phyloP scores from a whole-genome alignment of 2,113 vertebrate genomes.

The Lophotis ruficrista region DNA sequence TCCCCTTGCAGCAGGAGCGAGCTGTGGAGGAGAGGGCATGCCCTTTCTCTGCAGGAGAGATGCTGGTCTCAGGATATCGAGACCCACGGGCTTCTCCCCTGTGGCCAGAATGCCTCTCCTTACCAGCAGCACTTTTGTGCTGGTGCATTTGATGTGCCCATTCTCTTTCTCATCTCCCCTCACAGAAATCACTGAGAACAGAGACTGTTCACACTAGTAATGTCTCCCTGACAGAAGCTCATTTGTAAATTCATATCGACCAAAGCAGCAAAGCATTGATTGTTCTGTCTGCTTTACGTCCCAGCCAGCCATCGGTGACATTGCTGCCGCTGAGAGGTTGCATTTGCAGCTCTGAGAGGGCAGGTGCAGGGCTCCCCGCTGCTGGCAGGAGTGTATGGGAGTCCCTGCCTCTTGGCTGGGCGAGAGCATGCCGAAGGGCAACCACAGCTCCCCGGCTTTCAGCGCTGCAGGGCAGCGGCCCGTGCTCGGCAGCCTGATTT shows the following conservation, averaged over 20 bases:
- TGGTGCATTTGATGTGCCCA: not conserved
- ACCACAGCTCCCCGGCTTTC: fast-evolving
- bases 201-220: not conserved
- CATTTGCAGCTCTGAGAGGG: fast-evolving
- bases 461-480: not conserved
- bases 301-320: not conserved
- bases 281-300: not conserved
- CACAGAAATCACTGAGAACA: not conserved
- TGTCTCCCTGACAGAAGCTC: not conserved
- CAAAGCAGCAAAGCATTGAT: conserved; percentile 10
- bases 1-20: not conserved
- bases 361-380: fast-evolving
- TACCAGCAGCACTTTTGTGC: not conserved
- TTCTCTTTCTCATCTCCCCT: not conserved
- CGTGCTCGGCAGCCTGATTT: fast-evolving
- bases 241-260: not conserved
- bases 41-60: not conserved
- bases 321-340: not conserved
- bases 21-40: not conserved
- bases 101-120: not conserved
- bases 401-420: not conserved
- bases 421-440: fast-evolving
- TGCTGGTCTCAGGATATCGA: not conserved
- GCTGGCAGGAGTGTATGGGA: fast-evolving
- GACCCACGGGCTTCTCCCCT: not conserved